Percentiles rank a stretch among this genome's conserved stretches.
These are phyloP conservation scores for Myocastor coypus DNA, from an alignment of 2,113 vertebrate species.

Conservation along the genomic window DNA sequence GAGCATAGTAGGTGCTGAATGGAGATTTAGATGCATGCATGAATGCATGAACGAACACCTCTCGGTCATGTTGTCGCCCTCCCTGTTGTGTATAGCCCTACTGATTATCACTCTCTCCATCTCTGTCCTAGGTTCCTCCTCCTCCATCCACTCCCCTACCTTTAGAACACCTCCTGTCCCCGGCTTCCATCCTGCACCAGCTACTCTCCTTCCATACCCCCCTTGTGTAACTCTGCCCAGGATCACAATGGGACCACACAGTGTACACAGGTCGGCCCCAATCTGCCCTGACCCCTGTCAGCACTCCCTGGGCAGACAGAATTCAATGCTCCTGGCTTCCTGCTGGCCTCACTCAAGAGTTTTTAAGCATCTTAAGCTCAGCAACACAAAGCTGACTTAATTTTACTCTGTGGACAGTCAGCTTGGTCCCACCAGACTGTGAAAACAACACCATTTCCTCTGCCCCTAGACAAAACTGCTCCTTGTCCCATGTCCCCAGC, in stretches of 20 bases:
- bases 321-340: not conserved
- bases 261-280: not conserved
- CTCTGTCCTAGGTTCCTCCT: not conserved
- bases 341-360: not conserved
- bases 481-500: not conserved
- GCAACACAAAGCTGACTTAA: not conserved
- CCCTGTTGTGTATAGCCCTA: not conserved
- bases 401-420: not conserved
- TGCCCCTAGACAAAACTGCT: not conserved
- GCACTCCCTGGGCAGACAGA: not conserved
- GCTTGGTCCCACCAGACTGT: not conserved
- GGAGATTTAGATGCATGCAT: not conserved
- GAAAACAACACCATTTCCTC: not conserved
- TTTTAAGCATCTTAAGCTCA: not conserved
- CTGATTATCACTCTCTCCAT: not conserved
- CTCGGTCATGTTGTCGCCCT: not conserved
- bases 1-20: not conserved
- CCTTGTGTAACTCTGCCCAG: not conserved
- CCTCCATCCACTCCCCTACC: not conserved
- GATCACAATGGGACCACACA: not conserved
- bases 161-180: not conserved
- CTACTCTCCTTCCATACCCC: not conserved
- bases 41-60: not conserved
- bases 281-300: not conserved
- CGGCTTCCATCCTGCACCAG: not conserved